Evolutionary conservation across 2,888 invertebrate genomes (phyloP).

Genomic region (Eupithecia dodoneata): DNA sequence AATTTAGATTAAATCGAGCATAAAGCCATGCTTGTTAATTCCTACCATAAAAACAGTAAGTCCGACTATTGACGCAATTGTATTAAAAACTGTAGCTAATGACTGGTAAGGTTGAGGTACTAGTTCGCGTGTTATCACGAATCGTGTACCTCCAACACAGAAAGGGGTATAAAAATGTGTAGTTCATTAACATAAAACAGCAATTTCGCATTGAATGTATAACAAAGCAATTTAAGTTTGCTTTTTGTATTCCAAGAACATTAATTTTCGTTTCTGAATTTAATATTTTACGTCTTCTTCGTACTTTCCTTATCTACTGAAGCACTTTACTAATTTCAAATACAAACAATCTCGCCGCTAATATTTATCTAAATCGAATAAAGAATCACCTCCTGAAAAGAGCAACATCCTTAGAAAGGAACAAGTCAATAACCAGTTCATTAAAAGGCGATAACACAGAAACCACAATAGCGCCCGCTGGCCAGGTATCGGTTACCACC

Average conservation of each 20-base stretch:
- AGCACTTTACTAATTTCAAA: not conserved
- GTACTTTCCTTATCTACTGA: not conserved
- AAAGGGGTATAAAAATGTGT: slow-evolving; percentile 19
- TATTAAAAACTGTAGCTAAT: slow-evolving; percentile 11
- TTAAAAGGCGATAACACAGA: slow-evolving; percentile 19
- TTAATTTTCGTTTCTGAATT: not conserved
- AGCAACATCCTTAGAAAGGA: slow-evolving; percentile 5
- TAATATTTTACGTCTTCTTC: not conserved
- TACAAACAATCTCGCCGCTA: not conserved
- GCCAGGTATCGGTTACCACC: slow-evolving; percentile 38
- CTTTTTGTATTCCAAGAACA: slow-evolving; percentile 13
- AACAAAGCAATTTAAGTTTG: slow-evolving; percentile 17
- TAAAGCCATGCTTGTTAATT: not conserved
- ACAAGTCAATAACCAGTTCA: slow-evolving; percentile 14
- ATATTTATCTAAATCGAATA: not conserved
- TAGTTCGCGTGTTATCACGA: slow-evolving; percentile 23
- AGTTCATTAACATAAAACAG: slow-evolving; percentile 23
- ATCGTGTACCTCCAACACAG: slow-evolving; percentile 1
- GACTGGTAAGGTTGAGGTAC: not conserved
- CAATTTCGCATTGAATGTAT: slow-evolving; percentile 28
- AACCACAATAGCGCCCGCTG: slow-evolving; percentile 5
- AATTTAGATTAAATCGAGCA: not conserved
- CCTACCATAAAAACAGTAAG: not conserved
- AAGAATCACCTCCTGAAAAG: not conserved
- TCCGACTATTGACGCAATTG: not conserved